Percentiles rank a stretch among this genome's conserved stretches.
These are phyloP conservation scores for Papilio dardanus DNA, from an alignment of 1,140 invertebrate species.

Conservation along the genomic window DNA sequence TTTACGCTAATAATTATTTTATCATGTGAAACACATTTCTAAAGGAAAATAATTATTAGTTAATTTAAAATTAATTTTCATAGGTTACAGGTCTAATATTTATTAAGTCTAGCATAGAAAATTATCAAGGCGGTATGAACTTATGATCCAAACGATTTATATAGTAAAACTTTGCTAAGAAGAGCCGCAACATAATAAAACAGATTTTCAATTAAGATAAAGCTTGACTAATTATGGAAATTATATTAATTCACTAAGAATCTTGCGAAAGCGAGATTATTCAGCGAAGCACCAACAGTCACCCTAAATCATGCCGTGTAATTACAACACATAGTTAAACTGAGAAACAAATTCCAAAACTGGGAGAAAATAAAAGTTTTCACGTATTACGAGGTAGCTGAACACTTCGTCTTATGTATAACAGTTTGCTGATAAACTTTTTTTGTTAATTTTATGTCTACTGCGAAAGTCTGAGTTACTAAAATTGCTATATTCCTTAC, in stretches of 20 bases:
- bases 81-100: neutral
- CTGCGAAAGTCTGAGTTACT: too few species aligned
- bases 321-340: constrained; percentile 24
- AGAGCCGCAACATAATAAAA: constrained; percentile 29
- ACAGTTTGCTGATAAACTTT: too few species aligned
- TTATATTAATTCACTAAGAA: constrained; percentile 36
- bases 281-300: neutral
- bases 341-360: constrained; percentile 10
- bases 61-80: neutral
- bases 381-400: neutral
- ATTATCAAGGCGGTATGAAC: neutral
- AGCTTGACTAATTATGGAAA: constrained; percentile 37
- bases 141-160: constrained; percentile 33
- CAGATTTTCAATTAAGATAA: constrained; percentile 39
- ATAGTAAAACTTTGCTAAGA: neutral
- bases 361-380: neutral
- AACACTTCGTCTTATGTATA: too few species aligned
- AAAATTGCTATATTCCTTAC: too few species aligned
- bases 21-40: too few species aligned
- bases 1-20: too few species aligned
- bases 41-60: too few species aligned
- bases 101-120: neutral
- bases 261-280: constrained; percentile 28
- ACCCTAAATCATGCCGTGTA: constrained; percentile 20
- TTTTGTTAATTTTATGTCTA: too few species aligned